Evolutionary conservation across 2,797 vertebrate species (phyloP).

Genomic region (Sebastes oblongus): DNA sequence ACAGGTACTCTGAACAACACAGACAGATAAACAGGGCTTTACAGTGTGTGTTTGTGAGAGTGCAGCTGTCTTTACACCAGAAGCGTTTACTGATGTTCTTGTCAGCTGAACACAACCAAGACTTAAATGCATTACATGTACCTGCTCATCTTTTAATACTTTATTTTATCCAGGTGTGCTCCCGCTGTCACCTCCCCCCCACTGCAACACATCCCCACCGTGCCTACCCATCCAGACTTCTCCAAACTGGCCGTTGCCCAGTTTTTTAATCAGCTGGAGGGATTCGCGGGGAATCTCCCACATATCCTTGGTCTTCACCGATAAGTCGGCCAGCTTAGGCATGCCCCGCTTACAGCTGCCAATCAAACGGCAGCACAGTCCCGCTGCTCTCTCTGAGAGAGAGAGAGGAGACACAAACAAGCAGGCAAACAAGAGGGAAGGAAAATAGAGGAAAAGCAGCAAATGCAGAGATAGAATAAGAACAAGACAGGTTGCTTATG

Average conservation of each 20-base stretch:
- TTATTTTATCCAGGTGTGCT: conserved; percentile 43
- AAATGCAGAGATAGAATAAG: conserved; percentile 41
- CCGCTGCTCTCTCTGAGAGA: conserved; percentile 88
- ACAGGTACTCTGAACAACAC: conserved; percentile 1
- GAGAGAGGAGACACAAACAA: conserved; percentile 50
- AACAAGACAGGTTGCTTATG: conserved; percentile 52
- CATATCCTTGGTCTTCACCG: conserved; percentile 95
- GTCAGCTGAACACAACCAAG: conserved; percentile 12
- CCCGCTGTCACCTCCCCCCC: conserved; percentile 23
- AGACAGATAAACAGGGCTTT: conserved; percentile 28
- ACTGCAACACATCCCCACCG: conserved; percentile 32
- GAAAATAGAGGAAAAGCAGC: conserved; percentile 18
- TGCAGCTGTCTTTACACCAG: conserved; percentile 15
- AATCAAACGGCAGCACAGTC: conserved; percentile 91
- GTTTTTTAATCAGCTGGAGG: conserved; percentile 92
- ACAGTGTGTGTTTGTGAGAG: background rate
- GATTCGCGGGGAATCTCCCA: conserved; percentile 95
- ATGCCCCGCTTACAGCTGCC: conserved; percentile 91
- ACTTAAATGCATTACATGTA: background rate
- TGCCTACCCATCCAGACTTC: conserved; percentile 97
- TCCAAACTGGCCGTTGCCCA: conserved; percentile 95
- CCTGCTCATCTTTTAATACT: conserved; percentile 40
- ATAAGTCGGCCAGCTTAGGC: conserved; percentile 91
- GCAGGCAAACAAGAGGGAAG: conserved; percentile 23
- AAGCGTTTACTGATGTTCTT: conserved; percentile 12